Base-by-base conservation (phyloP, 1,140 invertebrate species). In the Cephus cinctus region DNA sequence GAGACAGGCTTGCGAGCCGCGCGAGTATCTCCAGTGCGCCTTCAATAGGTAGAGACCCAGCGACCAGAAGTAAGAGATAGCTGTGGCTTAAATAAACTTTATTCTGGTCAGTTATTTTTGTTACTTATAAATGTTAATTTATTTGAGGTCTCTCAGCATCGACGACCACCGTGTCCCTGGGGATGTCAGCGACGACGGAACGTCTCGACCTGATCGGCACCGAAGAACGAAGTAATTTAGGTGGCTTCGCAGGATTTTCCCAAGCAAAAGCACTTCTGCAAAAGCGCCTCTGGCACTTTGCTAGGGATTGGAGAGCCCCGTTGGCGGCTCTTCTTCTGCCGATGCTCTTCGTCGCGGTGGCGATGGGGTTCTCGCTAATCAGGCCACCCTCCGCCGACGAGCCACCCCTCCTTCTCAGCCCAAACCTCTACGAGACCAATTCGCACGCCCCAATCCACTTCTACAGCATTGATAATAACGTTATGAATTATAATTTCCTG, bases 341-440 rank as follows among this genome's bases (percentile, higher is more conserved):
- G 1, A 80, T 80, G 0, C 50, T 85, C 34, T 85, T 86, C 63
- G 81, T 85, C 35, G 69, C 80, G 1, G 65, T 82, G 11, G 83
- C 84, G 19, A 86, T 86, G 84, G 83, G 78, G 43, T 86, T 86
- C 68, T 82, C 83, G 21, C 77, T 80, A 55, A 80, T 85, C 52
- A 75, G 84, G 2, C 79, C 84, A 20, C 82, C 83, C n/a, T 80
- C 80, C 15, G 80, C 81, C 61, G 78, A 80, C 44, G 82, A 86
- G 52, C 70, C 80, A 6, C 52, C 79, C 0, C 57, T 86, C 12
- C 65, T 67, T 19, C 63, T 86, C 0, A 70, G 65, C n/a, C 73
- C 76, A 0, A 60, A 72, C 2, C 60, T 86, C 2, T 86, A 86
- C 54, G 54, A 72, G 12, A 63, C 71, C 4, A 69, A 74, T 27